These are phyloP conservation scores for Tetrapedia diversipes DNA, from an alignment of 2,888 invertebrate genomes.

Conservation along the genomic window DNA sequence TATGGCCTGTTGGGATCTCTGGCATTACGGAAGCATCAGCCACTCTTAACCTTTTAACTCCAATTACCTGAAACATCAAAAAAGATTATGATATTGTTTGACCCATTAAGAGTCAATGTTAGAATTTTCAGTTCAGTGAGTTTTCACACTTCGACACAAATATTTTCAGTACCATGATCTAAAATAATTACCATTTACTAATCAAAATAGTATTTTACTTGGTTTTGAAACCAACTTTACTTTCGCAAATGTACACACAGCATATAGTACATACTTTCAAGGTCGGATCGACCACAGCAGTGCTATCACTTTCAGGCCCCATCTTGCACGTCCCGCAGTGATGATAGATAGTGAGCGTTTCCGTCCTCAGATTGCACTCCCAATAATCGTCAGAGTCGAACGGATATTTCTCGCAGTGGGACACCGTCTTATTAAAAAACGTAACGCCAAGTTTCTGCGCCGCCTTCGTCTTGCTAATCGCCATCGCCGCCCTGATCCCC, in stretches of 20 bases:
- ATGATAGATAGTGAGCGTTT: conserved; percentile 89
- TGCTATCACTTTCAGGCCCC: conserved; percentile 86
- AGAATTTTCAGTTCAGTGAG: too few relatives aligned
- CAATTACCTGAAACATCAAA: conserved; percentile 76
- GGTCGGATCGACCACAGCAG: conserved; percentile 87
- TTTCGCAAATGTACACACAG: too few relatives aligned
- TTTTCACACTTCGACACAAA: too few relatives aligned
- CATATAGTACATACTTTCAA: conserved; percentile 81
- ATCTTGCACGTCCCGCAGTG: conserved; percentile 87
- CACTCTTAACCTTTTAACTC: conserved; percentile 86
- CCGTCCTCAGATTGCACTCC: conserved; percentile 87
- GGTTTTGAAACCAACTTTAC: too few relatives aligned
- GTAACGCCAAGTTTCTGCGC: conserved; percentile 85
- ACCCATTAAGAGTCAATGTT: too few relatives aligned
- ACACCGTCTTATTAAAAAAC: conserved; percentile 84
- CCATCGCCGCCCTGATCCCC: conserved; percentile 85
- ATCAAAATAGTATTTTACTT: too few relatives aligned
- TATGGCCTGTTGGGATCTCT: conserved; percentile 86
- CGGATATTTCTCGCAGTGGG: conserved; percentile 85
- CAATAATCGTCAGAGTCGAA: conserved; percentile 89
- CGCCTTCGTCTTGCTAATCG: conserved; percentile 85
- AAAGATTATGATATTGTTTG: too few relatives aligned
- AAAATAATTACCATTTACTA: too few relatives aligned
- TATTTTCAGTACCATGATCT: too few relatives aligned
- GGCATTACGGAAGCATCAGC: conserved; percentile 88